A percentile compares a stretch with the other conserved stretches of the same genome.
phyloP scores from a whole-genome alignment of 2,113 vertebrate species.

The Tichodroma muraria region DNA sequence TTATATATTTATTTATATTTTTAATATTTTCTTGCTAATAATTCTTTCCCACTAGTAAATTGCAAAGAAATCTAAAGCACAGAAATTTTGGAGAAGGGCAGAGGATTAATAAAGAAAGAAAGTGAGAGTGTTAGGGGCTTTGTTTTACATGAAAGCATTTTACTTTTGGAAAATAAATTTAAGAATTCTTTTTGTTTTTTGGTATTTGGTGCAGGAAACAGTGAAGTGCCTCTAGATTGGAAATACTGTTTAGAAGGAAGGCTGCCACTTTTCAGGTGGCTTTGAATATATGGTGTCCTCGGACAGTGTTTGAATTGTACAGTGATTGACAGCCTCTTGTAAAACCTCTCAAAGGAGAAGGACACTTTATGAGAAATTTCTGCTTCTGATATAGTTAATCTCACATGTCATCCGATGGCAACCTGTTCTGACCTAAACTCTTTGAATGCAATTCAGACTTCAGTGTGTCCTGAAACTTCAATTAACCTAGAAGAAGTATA shows the following conservation, averaged over 20 bases:
- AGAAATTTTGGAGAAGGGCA: neutral
- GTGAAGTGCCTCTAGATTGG: neutral
- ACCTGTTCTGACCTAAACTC: neutral
- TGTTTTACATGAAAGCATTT: neutral
- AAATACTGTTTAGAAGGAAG: slow-evolving; percentile 5
- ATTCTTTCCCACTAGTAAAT: neutral
- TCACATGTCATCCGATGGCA: neutral
- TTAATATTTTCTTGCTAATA: neutral
- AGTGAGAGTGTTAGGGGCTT: neutral
- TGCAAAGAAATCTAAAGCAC: neutral
- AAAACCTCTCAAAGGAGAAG: neutral
- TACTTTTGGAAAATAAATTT: slow-evolving; percentile 9
- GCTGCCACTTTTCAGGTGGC: neutral
- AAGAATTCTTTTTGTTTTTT: neutral
- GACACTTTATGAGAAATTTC: neutral
- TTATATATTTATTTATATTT: neutral
- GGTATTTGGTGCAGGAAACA: neutral
- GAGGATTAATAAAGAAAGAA: neutral
- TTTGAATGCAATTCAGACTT: neutral
- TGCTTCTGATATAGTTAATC: neutral
- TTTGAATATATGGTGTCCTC: neutral
- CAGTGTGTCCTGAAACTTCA: neutral
- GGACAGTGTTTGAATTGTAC: neutral
- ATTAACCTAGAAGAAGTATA: neutral
- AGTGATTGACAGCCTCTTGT: neutral